A percentile compares a stretch with the other conserved stretches of the same genome.
These are phyloP conservation scores for Phalanger gymnotis DNA, from an alignment of 2,797 vertebrate genomes.

Conservation along the genomic window DNA sequence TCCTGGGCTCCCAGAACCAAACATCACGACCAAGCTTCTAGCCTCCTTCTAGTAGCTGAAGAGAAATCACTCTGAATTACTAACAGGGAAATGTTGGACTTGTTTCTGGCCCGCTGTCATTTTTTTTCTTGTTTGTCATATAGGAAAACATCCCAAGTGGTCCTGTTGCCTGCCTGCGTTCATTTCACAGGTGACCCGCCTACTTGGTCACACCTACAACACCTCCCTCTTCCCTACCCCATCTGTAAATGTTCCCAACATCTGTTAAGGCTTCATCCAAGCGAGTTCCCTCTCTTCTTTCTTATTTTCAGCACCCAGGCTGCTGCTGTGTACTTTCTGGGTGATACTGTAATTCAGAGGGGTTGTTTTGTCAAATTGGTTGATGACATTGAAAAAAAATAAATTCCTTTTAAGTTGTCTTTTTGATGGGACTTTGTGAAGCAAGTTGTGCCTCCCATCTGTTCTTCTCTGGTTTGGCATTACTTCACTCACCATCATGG, in stretches of 20 bases:
- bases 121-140: neutral
- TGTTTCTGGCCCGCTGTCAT: neutral
- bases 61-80: neutral
- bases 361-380: conserved; percentile 73
- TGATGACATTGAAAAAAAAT: conserved; percentile 62
- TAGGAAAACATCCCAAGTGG: neutral
- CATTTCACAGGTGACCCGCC: neutral
- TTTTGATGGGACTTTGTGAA: conserved; percentile 16
- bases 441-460: conserved; percentile 64
- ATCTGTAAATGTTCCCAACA: neutral
- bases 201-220: neutral
- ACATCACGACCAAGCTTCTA: neutral
- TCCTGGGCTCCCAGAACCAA: neutral
- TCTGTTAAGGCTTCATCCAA: conserved; percentile 20
- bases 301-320: conserved; percentile 20
- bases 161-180: neutral
- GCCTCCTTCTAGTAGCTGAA: neutral
- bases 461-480: conserved; percentile 2
- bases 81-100: neutral
- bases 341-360: conserved; percentile 58
- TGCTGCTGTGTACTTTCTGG: conserved; percentile 31
- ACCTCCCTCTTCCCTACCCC: too few species aligned
- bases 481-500: neutral
- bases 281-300: conserved; percentile 34
- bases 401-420: conserved; percentile 67